Evolutionary conservation across 2,888 invertebrate genomes (phyloP), one percentile per base, ranked within the genome.

Genomic region (Luperina testacea): DNA sequence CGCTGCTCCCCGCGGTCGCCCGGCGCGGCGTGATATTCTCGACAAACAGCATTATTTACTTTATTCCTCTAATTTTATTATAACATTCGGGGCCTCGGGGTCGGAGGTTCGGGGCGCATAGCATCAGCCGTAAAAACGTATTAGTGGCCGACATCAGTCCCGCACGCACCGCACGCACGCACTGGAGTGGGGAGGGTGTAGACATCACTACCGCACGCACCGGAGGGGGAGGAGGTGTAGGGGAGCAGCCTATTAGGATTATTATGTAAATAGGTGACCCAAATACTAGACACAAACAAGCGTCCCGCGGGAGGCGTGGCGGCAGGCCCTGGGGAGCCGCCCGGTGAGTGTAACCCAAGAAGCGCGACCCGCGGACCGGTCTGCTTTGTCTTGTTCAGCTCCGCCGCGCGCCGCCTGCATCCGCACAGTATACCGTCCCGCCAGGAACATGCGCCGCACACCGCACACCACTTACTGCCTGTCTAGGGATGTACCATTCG

Each of bases 181-280:
- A 9, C n/a, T 8, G 51, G 0, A 9, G 68, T 32, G 20, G 61
- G 32, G 9, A 17, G 32, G n/a, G 32, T 24, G 17, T 8, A 67
- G 61, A 32, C 32, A 32, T 32, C 32, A 32, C 32, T 32, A 32
- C 32, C 32, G 32, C 32, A 32, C 20, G 64, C 51, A 9, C n/a
- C 8, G 51, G 0, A 9, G 1, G 20, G 61, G 32, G 9, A 17
- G 27, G n/a, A n/a, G 27, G 13, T 17, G 17, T 8, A 67, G 61
- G 72, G 65, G 75, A 73, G 32, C 38, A 17, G 53, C 48, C 42
- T 27, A 65, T 75, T 15, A 57, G n/a, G 61, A 75, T 51, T 61
- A 65, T 81, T 82, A 78, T 73, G 72, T 80, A 87, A 87, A 80
- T 86, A 74, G 88, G 88, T 88, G 84, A 86, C 88, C 88, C 72